Evolutionary conservation across 2,113 vertebrate species (phyloP).

Genomic region (Elaphurus davidianus): DNA sequence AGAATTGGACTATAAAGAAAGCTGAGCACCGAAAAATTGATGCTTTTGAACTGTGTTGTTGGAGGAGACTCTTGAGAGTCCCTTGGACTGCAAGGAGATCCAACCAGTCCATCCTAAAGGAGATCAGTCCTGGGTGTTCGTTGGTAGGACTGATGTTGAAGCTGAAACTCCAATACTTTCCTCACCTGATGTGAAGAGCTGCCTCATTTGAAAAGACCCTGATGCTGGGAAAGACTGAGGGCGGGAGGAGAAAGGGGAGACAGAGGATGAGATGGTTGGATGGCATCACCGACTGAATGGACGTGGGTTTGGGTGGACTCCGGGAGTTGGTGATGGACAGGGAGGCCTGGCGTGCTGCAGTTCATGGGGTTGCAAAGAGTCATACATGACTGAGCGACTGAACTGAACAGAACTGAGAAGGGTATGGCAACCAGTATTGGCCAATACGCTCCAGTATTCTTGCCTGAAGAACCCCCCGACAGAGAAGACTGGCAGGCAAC

Average conservation of each 20-base stretch:
- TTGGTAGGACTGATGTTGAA: background rate
- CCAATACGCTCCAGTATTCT: background rate
- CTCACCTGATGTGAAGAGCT: background rate
- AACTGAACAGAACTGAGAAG: background rate
- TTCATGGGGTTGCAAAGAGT: background rate
- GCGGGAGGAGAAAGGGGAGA: background rate
- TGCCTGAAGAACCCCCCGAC: background rate
- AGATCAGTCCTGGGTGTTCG: background rate
- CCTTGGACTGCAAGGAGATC: background rate
- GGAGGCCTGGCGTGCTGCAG: fast-evolving
- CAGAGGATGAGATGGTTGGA: background rate
- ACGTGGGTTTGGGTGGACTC: background rate
- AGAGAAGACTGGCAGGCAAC: background rate
- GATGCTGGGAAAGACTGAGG: background rate
- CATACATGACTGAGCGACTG: fast-evolving
- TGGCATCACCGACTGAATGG: background rate
- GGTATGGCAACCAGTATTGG: background rate
- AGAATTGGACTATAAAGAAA: background rate
- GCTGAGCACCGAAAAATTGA: background rate
- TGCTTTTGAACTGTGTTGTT: background rate
- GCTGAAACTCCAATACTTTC: background rate
- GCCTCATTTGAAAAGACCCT: background rate
- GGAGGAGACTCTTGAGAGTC: background rate
- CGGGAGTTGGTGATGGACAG: background rate
- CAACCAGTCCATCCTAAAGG: background rate